Base-by-base conservation (phyloP, 1,140 invertebrate genomes). In the Oedothorax gibbosus region DNA sequence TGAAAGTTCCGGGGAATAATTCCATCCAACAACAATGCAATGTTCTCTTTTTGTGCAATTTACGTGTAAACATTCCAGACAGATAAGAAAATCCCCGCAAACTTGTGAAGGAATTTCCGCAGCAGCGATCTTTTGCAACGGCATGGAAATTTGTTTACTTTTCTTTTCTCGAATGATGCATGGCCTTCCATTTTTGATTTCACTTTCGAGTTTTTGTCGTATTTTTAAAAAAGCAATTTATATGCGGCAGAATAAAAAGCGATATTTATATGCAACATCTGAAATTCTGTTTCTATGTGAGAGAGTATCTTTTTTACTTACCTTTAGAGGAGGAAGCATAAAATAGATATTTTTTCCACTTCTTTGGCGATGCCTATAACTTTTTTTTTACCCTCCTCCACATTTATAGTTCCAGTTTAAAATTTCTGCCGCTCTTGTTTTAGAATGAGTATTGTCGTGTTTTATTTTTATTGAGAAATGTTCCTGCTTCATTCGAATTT, bases 401-500 rank as follows among this genome's bases (percentile, higher is more conserved):
- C 11, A 21, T 73, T 75, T 75, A 21, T 53, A 14, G 20, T 15
- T 75, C 9, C 21, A 57, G 18, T 14, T 35, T 15, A 57, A 57
- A 62, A 56, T 57, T 73, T 57, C n/a, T n/a, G 9, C 21, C n/a
- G 18, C 18, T 60, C 11, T 75, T 49, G 54, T 57, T 75, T 60
- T 75, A 75, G 57, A 60, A 75, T 60, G 72, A 75, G 21, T 60
- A 75, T 75, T 75, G 54, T 75, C 72, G 51, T 75, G 72, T 75
- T 60, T 75, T 75, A 75, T 49, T 75, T 75, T 50, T 6, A 15
- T 62, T 62, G 11, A 57, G 8, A 35, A 35, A 21, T 57, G 49
- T 35, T 21, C 8, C 21, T 8, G 14, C 50, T 7, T 18, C 21
- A 21, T 21, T 12, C 64, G 68, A 71, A 15, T 51, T 71, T 35